phyloP scores from a whole-genome alignment of 2,113 vertebrate genomes.

The Scortum barcoo region DNA sequence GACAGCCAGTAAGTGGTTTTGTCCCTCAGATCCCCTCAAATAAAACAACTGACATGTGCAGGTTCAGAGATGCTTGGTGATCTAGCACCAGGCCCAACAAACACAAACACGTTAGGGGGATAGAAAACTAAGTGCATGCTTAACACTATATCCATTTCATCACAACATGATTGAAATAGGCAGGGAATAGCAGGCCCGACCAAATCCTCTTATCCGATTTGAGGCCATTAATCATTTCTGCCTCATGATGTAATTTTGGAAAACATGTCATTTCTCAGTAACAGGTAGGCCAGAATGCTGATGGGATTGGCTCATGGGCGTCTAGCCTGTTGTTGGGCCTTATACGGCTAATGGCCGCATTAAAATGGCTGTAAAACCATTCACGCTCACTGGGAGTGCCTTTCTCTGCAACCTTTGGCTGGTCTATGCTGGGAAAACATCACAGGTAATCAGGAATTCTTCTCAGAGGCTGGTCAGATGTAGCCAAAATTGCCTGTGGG shows the following conservation, averaged over 20 bases:
- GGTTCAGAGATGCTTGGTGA: slow-evolving; percentile 42
- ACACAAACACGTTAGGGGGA: slow-evolving; percentile 33
- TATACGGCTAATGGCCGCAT: slow-evolving; percentile 52
- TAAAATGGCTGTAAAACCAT: slow-evolving; percentile 68
- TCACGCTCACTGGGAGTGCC: slow-evolving; percentile 40
- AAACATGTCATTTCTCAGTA: slow-evolving; percentile 68
- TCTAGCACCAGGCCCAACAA: slow-evolving; percentile 22
- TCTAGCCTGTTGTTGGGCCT: slow-evolving; percentile 55
- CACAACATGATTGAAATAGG: slow-evolving; percentile 74
- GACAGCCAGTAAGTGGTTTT: slow-evolving; percentile 63
- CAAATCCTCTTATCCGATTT: slow-evolving; percentile 80
- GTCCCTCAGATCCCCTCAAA: slow-evolving; percentile 61
- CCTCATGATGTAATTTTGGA: slow-evolving; percentile 74
- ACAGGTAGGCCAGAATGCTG: slow-evolving; percentile 66
- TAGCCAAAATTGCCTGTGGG: slow-evolving; percentile 16
- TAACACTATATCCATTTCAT: slow-evolving; percentile 78
- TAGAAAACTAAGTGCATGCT: slow-evolving; percentile 64
- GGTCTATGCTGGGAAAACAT: neutral
- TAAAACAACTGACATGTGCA: slow-evolving; percentile 52
- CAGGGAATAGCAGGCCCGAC: slow-evolving; percentile 55
- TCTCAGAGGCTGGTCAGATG: slow-evolving; percentile 20
- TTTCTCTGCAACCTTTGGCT: slow-evolving; percentile 50
- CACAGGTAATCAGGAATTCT: slow-evolving; percentile 30
- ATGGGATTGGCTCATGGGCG: slow-evolving; percentile 30
- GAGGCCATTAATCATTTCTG: slow-evolving; percentile 79